Conservation (phyloP, 2,797 vertebrate genomes). For the Melanotaenia nigrans region DNA sequence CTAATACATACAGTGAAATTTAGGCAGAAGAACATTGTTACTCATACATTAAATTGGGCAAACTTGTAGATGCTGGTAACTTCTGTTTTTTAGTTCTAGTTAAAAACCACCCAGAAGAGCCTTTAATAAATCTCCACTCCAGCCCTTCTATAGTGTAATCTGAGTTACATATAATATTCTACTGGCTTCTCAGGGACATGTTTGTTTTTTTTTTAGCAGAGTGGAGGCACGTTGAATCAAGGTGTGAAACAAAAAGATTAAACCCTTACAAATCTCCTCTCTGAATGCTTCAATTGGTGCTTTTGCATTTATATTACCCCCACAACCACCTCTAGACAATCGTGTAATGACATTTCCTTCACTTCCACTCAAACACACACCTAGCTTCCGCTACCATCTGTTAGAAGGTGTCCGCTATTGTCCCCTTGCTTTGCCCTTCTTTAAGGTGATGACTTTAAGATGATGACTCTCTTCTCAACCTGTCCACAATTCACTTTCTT, state of each 20-base stretch:
- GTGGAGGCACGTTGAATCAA: background rate
- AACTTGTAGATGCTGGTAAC: background rate
- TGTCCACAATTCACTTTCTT: slow-evolving; percentile 34
- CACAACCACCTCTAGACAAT: background rate
- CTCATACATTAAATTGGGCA: fast-evolving
- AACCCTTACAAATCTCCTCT: background rate
- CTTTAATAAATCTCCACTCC: background rate
- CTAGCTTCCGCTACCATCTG: slow-evolving; percentile 58
- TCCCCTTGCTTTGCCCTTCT: slow-evolving; percentile 27
- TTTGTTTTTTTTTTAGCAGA: background rate
- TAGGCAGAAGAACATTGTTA: background rate
- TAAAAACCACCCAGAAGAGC: background rate
- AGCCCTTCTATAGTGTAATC: background rate
- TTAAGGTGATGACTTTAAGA: slow-evolving; percentile 21
- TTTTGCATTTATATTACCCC: background rate
- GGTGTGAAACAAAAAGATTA: background rate
- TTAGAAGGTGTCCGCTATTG: slow-evolving; percentile 45
- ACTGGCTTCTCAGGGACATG: background rate
- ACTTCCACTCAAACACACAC: slow-evolving; percentile 4
- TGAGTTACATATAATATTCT: background rate
- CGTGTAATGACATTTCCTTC: background rate
- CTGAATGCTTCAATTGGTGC: background rate
- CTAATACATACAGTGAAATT: background rate
- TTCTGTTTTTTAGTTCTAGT: background rate
- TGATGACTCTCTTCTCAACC: slow-evolving; percentile 19